A percentile compares a stretch with the other conserved stretches of the same genome.
Conservation (phyloP, 2,888 invertebrate genomes). For the Metopia argyrocephala region DNA sequence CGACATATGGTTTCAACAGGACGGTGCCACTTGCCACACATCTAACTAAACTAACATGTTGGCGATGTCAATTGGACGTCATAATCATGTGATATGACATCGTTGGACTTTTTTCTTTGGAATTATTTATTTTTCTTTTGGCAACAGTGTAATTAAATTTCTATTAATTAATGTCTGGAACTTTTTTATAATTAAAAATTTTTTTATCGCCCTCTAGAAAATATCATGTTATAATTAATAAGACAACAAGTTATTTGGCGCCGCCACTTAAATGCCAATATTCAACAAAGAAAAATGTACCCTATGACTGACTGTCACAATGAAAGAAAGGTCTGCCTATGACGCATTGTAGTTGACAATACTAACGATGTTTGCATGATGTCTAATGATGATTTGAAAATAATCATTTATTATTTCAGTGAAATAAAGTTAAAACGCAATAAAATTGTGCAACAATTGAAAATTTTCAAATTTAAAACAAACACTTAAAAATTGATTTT, state of each 20-base stretch:
- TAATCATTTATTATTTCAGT: not conserved
- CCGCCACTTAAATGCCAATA: constrained; percentile 31
- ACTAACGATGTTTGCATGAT: constrained; percentile 6
- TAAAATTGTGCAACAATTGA: not conserved
- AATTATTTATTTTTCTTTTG: not conserved
- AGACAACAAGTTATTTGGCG: constrained; percentile 17
- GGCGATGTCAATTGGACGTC: no score
- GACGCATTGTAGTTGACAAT: constrained; percentile 3
- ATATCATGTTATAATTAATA: not conserved
- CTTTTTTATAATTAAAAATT: not conserved
- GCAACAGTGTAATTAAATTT: not conserved
- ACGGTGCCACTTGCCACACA: no score
- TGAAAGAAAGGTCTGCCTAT: not conserved
- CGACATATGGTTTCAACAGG: no score
- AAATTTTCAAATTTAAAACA: no score
- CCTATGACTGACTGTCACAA: not conserved
- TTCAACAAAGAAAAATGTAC: not conserved
- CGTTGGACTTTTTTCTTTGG: not conserved
- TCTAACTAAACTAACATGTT: no score
- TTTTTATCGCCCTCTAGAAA: not conserved
- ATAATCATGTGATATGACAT: no score
- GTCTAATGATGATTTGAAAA: not conserved
- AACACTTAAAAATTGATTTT: not conserved
- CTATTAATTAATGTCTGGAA: not conserved
- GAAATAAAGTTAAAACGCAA: not conserved